These are phyloP conservation scores for Prunella himalayana DNA, from an alignment of 2,113 vertebrate genomes.

Conservation along the genomic window DNA sequence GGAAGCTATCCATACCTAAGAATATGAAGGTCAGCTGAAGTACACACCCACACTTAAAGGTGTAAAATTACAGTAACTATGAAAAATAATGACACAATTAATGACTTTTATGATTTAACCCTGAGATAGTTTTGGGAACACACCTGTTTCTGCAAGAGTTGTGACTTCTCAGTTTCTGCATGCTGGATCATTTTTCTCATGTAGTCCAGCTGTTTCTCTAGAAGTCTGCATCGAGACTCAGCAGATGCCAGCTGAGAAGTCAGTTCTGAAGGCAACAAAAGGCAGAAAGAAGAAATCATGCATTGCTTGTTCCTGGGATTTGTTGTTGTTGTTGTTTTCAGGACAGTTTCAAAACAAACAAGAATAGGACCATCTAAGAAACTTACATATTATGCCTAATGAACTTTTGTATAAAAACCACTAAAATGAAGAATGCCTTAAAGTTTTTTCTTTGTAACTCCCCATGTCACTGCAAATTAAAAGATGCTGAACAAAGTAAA, in stretches of 20 bases:
- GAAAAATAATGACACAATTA: background rate
- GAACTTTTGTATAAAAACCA: background rate
- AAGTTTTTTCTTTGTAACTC: background rate
- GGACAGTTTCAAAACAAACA: background rate
- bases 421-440: background rate
- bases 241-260: conserved; percentile 83
- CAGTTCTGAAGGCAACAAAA: conserved; percentile 72
- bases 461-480: background rate
- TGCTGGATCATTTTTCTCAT: conserved; percentile 86
- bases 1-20: background rate
- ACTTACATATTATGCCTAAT: background rate
- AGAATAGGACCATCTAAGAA: background rate
- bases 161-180: conserved; percentile 79
- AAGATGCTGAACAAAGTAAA: background rate
- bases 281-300: background rate
- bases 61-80: background rate
- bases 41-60: background rate
- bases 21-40: background rate
- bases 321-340: background rate
- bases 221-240: conserved; percentile 83
- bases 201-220: conserved; percentile 90
- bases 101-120: background rate
- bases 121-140: background rate
- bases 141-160: conserved; percentile 86
- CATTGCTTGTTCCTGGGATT: background rate